Evolutionary conservation across 2,888 invertebrate species (phyloP).

Genomic region (Latheticus oryzae): DNA sequence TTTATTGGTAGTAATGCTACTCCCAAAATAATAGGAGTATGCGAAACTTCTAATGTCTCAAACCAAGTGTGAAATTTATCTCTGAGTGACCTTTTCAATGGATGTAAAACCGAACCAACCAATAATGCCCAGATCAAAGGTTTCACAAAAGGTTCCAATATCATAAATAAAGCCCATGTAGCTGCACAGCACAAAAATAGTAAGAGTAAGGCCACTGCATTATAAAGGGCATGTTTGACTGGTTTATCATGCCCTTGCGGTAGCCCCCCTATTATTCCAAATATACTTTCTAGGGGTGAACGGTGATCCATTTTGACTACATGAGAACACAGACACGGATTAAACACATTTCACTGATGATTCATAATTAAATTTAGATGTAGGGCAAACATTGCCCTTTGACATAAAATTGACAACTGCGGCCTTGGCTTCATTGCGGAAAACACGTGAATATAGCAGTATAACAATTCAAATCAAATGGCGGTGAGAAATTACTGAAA

Average conservation of each 20-base stretch:
- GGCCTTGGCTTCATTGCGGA: no score
- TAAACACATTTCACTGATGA: no score
- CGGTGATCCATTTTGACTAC: constrained; percentile 61
- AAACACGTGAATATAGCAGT: no score
- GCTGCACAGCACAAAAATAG: constrained; percentile 76
- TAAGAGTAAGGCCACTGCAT: constrained; percentile 85
- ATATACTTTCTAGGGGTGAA: constrained; percentile 76
- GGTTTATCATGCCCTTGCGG: constrained; percentile 87
- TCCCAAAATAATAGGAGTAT: constrained; percentile 74
- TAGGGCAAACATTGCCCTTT: not conserved
- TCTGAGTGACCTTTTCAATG: constrained; percentile 87
- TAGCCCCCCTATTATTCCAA: constrained; percentile 75
- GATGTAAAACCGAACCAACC: constrained; percentile 97
- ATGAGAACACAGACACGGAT: no score
- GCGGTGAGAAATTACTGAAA: no score
- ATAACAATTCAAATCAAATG: no score
- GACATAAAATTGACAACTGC: constrained; percentile 1
- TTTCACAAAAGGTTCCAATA: constrained; percentile 91
- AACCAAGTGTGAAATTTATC: constrained; percentile 84
- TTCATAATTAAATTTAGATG: constrained; percentile 28
- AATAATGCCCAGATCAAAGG: constrained; percentile 96
- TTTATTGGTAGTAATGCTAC: constrained; percentile 77
- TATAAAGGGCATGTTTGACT: constrained; percentile 92
- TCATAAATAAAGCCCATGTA: constrained; percentile 82
- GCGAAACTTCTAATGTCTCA: constrained; percentile 73